Percentiles rank a stretch among this genome's conserved stretches.
Evolutionary conservation across 2,113 vertebrate species (phyloP).

Genomic region (Microtus richardsoni): DNA sequence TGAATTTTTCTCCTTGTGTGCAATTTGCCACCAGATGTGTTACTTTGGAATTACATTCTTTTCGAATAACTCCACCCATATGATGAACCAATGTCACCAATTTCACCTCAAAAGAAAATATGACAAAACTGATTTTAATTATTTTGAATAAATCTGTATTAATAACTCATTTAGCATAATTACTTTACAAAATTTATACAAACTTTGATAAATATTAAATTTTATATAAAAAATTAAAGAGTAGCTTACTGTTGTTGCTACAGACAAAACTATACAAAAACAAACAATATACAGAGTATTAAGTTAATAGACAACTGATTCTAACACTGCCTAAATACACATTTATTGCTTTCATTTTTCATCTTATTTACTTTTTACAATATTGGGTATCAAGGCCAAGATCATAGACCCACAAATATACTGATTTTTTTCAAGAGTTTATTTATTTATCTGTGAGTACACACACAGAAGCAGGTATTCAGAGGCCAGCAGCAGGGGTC

Average conservation of each 20-base stretch:
- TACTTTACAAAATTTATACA: constrained; percentile 21
- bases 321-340: neutral
- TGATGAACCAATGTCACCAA: constrained; percentile 97
- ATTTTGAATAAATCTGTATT: constrained; percentile 48
- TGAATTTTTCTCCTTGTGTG: constrained; percentile 97
- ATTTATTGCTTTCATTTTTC: neutral
- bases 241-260: neutral
- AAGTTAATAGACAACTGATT: constrained; percentile 27
- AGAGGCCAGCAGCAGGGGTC: neutral
- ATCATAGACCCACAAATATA: neutral
- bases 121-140: constrained; percentile 38
- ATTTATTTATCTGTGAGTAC: neutral
- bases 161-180: constrained; percentile 38
- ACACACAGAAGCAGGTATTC: neutral
- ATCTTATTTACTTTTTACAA: neutral
- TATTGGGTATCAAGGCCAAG: neutral
- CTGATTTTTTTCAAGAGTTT: neutral
- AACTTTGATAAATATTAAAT: constrained; percentile 47
- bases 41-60: constrained; percentile 97
- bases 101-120: constrained; percentile 89
- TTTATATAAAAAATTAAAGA: constrained; percentile 25
- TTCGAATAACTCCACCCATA: constrained; percentile 97
- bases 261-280: constrained; percentile 20
- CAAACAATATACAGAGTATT: neutral
- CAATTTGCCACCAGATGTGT: constrained; percentile 97